Base-by-base conservation (phyloP, 2,888 invertebrate species). In the Rapana venosa region DNA sequence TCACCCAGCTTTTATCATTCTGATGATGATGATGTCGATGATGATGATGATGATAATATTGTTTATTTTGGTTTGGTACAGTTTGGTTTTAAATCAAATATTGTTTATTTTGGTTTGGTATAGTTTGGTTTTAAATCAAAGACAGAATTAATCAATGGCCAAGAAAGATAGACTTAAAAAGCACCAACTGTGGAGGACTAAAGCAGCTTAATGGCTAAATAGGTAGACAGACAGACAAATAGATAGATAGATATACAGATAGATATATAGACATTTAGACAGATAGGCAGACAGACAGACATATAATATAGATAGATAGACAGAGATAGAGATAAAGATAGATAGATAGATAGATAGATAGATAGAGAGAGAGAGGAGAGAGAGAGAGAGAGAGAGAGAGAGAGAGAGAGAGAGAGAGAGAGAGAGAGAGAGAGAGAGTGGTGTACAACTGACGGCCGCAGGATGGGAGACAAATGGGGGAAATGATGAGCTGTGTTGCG, bases 341-440 rank as follows among this genome's bases (percentile, higher is more conserved):
- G 66, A 66, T 22, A 66, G 66, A 66, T 22, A 26, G 66, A 66
- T 17, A 26, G 66, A 66, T 22, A 66, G 66, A 66, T 17, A 66
- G 26, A 66, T 22, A 66, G n/a, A n/a, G n/a, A 17, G 0, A 26
- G 15, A n/a, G 26, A 26, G 26, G 74, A 74, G 74, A 74, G 74
- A 15, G n/a, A 74, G 74, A 74, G 74, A 74, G n/a, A 74, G 74
- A 74, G n/a, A n/a, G 74, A 74, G 74, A 74, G 70, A 6, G 2
- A 6, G 70, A 74, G 70, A 74, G n/a, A 74, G 70, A 74, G n/a
- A n/a, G 70, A 74, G 70, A 74, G 70, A 74, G n/a, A 74, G 70
- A 74, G 70, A 74, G n/a, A 74, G 70, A 6, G n/a, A n/a, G 74
- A 74, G 74, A 22, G 74, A 74, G 26, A 26, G 22, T 26, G 61